Base-by-base conservation (phyloP, 2,113 vertebrate species). In the Tachuris rubrigastra region DNA sequence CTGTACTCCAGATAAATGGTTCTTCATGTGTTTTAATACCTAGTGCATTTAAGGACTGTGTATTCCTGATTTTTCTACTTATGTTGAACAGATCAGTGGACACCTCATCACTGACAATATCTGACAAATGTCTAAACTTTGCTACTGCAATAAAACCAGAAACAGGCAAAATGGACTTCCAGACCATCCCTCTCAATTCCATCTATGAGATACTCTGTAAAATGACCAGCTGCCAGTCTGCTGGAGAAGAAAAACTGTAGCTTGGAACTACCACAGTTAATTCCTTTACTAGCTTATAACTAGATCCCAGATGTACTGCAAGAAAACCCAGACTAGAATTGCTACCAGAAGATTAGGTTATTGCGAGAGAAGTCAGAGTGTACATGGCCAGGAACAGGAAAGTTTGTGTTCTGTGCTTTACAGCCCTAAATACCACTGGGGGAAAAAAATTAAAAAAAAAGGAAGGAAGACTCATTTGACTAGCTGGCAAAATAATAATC, bases 81-180 rank as follows among this genome's bases (percentile, higher is more conserved):
- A 27, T 90, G 55, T 52, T 79, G 79, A 77, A 42, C 46, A 80
- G 30, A 50, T 39, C 50, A 42, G 25, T 67, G 72, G 87, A 27
- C 47, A 50, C 42, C 78, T 59, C 37, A 13, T 83, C 25, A 21
- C 22, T 39, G 41, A 13, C 33, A 76, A 55, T 66, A 80, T 50
- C 79, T 93, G 79, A 50, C 76, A 86, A 85, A 73, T 94, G 90
- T 55, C 50, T 88, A 85, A 94, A 83, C 49, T 39, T 92, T 80
- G 24, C 7, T 84, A 9, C 37, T 28, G 33, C 76, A 84, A 49
- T 89, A 75, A 89, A 92, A n/a, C 18, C 31, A 81, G 60, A 74
- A 81, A 81, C 22, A 47, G 14, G 16, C 16, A 22, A 74, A 56
- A 59, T n/a, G 44, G 65, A 23, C 42, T 86, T 80, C 33, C 84